A percentile compares a stretch with the other conserved stretches of the same genome.
Conservation (phyloP, 2,797 vertebrate species). For the Gambusia yucatana region DNA sequence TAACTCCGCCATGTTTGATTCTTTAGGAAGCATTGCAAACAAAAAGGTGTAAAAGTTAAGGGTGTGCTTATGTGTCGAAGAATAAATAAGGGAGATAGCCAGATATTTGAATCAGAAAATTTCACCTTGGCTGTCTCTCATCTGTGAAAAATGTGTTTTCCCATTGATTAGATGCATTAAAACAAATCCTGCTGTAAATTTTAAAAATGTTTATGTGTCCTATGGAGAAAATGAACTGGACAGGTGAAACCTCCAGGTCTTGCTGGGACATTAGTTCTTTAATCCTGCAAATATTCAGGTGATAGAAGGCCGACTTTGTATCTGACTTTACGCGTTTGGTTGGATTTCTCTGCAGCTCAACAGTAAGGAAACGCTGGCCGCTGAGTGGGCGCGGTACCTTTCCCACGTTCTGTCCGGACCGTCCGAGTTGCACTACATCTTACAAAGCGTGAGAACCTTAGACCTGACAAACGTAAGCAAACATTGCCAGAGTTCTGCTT, state of each 20-base stretch:
- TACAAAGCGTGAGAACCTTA: conserved; percentile 88
- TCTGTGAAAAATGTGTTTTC: neutral
- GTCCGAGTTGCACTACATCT: conserved; percentile 86
- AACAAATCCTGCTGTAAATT: neutral
- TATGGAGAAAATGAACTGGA: too few relatives aligned
- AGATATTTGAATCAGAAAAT: neutral
- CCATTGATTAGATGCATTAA: neutral
- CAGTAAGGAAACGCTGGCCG: conserved; percentile 76
- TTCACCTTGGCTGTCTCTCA: neutral
- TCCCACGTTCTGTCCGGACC: conserved; percentile 83
- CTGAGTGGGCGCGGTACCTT: conserved; percentile 86
- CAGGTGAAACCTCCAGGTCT: too few relatives aligned
- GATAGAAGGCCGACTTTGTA: too few relatives aligned
- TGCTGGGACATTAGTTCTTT: too few relatives aligned
- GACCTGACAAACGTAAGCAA: conserved; percentile 88
- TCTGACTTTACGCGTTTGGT: too few relatives aligned
- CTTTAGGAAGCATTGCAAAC: neutral
- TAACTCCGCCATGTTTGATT: neutral
- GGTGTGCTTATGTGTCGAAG: neutral
- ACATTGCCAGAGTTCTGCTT: conserved; percentile 7
- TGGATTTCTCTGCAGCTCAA: conserved; percentile 51
- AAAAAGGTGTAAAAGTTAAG: neutral
- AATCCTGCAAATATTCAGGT: too few relatives aligned
- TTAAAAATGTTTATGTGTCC: too few relatives aligned
- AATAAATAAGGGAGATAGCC: neutral